Conservation (phyloP, 2,113 vertebrate genomes). For the Fukomys damarensis region DNA sequence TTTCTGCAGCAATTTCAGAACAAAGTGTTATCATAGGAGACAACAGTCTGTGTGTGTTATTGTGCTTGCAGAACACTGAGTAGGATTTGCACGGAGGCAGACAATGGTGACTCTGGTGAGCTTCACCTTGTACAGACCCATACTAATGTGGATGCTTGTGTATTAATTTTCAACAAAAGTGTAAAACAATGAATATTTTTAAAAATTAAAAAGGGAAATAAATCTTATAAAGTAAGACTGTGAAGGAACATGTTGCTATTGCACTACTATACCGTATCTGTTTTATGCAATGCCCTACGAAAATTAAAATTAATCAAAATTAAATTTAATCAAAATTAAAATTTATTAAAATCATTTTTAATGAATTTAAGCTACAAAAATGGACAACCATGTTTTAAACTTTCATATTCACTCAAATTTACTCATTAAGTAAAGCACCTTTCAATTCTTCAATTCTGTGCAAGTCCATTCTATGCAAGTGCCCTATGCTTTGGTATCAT, state of each 20-base stretch:
- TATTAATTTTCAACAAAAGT: not conserved
- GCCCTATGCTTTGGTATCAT: not conserved
- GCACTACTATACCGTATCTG: not conserved
- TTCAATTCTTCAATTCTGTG: too few relatives aligned
- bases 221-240: not conserved
- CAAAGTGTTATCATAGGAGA: not conserved
- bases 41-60: too few relatives aligned
- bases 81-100: not conserved
- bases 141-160: not conserved
- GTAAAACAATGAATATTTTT: not conserved
- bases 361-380: not conserved
- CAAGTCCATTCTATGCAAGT: not conserved
- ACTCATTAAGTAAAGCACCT: not conserved
- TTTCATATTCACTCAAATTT: not conserved
- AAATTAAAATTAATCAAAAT: not conserved
- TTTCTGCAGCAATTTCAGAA: not conserved
- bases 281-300: not conserved
- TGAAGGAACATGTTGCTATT: not conserved
- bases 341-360: not conserved
- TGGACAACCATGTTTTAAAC: not conserved
- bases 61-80: not conserved
- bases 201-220: not conserved
- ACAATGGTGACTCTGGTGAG: too few relatives aligned
- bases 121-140: not conserved
- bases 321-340: not conserved